phyloP scores from a whole-genome alignment of 2,888 invertebrate species.

The Philaethria dido region DNA sequence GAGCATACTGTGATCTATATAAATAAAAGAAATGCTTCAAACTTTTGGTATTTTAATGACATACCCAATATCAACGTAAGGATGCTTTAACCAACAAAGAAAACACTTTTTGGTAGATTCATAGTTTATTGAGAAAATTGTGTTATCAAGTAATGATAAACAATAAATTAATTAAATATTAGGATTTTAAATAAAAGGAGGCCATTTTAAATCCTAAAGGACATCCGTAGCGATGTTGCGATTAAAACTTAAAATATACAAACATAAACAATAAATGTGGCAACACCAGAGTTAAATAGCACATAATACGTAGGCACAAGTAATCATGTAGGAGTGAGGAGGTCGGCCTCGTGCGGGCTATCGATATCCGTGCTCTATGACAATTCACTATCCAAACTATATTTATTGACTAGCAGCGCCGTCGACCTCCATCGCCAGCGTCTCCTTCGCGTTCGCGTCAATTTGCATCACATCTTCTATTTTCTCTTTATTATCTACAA shows the following conservation, averaged over 20 bases:
- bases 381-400: slow-evolving; percentile 72
- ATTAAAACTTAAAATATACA: slow-evolving; percentile 77
- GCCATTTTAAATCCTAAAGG: slow-evolving; percentile 70
- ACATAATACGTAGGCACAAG: slow-evolving; percentile 56
- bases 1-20: slow-evolving; percentile 29
- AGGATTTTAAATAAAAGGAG: slow-evolving; percentile 67
- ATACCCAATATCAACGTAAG: too few relatives aligned
- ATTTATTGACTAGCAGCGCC: slow-evolving; percentile 81
- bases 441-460: slow-evolving; percentile 51
- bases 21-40: slow-evolving; percentile 18
- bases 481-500: slow-evolving; percentile 47
- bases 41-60: background rate
- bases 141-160: slow-evolving; percentile 80
- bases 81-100: slow-evolving; percentile 21
- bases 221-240: slow-evolving; percentile 55
- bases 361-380: slow-evolving; percentile 62
- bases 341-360: slow-evolving; percentile 58
- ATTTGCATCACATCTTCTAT: slow-evolving; percentile 50
- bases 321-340: slow-evolving; percentile 59
- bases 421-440: slow-evolving; percentile 76
- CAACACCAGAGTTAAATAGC: slow-evolving; percentile 68
- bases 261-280: slow-evolving; percentile 73
- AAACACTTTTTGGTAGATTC: slow-evolving; percentile 58
- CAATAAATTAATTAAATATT: slow-evolving; percentile 80
- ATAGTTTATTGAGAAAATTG: slow-evolving; percentile 79